These are phyloP conservation scores for Centruroides sculpturatus DNA, from an alignment of 1,140 invertebrate genomes.

Conservation along the genomic window DNA sequence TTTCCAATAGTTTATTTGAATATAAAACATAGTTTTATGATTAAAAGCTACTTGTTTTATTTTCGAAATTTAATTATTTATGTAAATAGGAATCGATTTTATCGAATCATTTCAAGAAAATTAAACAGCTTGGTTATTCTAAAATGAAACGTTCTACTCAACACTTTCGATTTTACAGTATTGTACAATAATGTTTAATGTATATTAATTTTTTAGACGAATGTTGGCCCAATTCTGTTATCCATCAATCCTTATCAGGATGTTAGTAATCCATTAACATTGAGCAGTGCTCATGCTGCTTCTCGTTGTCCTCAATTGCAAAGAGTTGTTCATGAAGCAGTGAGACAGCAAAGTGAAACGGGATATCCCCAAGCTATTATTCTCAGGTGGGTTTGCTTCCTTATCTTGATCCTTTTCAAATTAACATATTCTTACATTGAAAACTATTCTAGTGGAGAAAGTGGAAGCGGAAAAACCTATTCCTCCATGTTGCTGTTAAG, in stretches of 20 bases:
- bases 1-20: no score
- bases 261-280: conserved; percentile 68
- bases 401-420: no score
- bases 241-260: conserved; percentile 78
- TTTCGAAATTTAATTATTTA: no score
- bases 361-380: conserved; percentile 91
- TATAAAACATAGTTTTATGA: no score
- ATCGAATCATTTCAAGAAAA: no score
- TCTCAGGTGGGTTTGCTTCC: conserved; percentile 47
- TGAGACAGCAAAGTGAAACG: conserved; percentile 81
- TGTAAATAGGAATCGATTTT: no score
- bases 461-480: conserved; percentile 88
- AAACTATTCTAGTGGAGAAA: conserved; percentile 47
- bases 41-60: no score
- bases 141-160: no score
- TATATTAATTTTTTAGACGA: conserved; percentile 50
- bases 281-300: conserved; percentile 61
- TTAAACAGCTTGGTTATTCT: no score
- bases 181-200: no score
- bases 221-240: conserved; percentile 76
- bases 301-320: conserved; percentile 56
- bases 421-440: neutral
- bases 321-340: conserved; percentile 76
- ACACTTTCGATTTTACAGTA: no score
- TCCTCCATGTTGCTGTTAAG: conserved; percentile 78